Evolutionary conservation across 2,797 vertebrate species (phyloP), one percentile per base, ranked within the genome.

Genomic region (Oceanodroma leucorhoa): DNA sequence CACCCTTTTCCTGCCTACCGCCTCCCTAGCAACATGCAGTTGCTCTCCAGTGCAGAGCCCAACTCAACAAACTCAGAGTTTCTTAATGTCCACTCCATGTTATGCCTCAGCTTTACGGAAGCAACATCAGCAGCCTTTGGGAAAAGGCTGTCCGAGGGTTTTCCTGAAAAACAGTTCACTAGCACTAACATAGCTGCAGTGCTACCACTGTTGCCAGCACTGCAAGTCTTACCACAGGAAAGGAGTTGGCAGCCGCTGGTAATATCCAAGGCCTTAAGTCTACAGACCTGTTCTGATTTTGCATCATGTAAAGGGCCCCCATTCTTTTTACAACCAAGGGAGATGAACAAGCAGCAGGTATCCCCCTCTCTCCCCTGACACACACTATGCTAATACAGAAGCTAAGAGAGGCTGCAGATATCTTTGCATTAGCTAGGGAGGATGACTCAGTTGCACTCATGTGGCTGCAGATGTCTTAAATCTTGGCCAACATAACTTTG

Each of bases 381-480:
- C 13, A n/a, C 16, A 15, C 40, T 53, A 13, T 45, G 51, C 8
- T 69, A 92, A 70, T 29, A 70, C 9, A 87, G 78, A 83, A 90
- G 80, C 55, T 17, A 64, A 50, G 3, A 67, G 20, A 73, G 9
- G 67, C 46, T 93, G 66, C n/a, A 90, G 53, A n/a, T 89, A 93
- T 26, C 83, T 92, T 50, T 57, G 19, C 50, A 64, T 80, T 78
- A 64, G 60, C 51, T 53, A 55, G 38, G 53, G 58, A 95, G 18
- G 57, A 92, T 93, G 89, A 95, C 58, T 89, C 83, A 77, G 45
- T 78, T 91, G 53, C 24, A 45, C 61, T 67, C 41, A 30, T 40
- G 45, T 70, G 70, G 70, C 80, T 91, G 65, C 87, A 97, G 87
- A 90, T 83, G 92, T 93, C 83, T 87, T 93, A 78, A 83, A 67